Evolutionary conservation across 2,888 invertebrate species (phyloP), one percentile per base, ranked within the genome.

Genomic region (Megamerina dolium): DNA sequence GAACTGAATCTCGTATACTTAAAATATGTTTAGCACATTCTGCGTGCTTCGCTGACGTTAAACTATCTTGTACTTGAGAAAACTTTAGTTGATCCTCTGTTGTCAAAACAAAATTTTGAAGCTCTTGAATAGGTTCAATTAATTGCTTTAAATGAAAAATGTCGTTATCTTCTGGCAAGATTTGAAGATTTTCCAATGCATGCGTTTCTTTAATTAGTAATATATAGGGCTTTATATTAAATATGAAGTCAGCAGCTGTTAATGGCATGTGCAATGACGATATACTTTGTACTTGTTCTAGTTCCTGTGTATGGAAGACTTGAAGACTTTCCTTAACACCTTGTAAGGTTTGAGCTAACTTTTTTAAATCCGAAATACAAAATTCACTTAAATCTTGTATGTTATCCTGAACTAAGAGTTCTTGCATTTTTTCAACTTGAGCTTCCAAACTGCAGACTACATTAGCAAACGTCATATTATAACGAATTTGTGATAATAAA

Each of bases 31-130:
- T 55, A 1, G 60, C 63, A 20, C 56, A 46, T 2, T 57, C 54
- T 20, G 50, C 54, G 5, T 59, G 36, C 1, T 51, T 21, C 0
- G 47, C 45, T n/a, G n/a, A n/a, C n/a, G n/a, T n/a, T 6, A 58
- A n/a, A 38, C 51, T 53, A 8, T 54, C 48, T 19, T 51, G 43
- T 1, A 49, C 43, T 37, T 63, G 58, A 0, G 60, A 61, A 5
- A 63, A 36, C 46, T 46, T 71, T 61, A 49, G 58, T 53, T 76
- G 73, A 35, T 66, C 59, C 17, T 61, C 59, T 17, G 59, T 53
- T n/a, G 55, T 45, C 6, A 63, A 45, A 4, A 66, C 51, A 3
- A 59, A 58, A 26, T 54, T 56, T 50, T 72, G 70, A n/a, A 74
- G 56, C 45, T 69, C 66, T 37, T 61, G 61, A 5, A 70, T 60